Evolutionary conservation across 1,140 invertebrate genomes (phyloP).

Genomic region (Drosophila yakuba): DNA sequence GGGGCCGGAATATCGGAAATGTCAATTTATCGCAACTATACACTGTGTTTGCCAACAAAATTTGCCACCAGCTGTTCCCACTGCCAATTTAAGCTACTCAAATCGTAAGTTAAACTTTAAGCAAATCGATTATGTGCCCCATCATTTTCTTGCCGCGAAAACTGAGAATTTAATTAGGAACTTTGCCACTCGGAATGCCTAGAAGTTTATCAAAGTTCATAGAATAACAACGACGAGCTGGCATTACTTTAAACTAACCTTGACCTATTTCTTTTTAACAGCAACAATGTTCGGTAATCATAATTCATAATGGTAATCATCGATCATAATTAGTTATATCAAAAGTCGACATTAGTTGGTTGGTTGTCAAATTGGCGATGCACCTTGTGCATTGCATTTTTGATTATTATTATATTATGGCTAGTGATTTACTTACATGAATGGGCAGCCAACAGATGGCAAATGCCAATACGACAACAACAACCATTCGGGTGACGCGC

Average conservation of each 20-base stretch:
- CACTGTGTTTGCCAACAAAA: slow-evolving; percentile 16
- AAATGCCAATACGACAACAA: slow-evolving; percentile 97
- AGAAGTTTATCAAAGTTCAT: no score
- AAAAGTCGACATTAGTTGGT: neutral
- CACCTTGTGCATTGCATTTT: neutral
- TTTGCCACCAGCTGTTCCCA: slow-evolving; percentile 21
- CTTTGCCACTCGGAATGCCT: no score
- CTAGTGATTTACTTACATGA: slow-evolving; percentile 88
- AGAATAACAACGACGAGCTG: no score
- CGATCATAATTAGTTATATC: neutral
- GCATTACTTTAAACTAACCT: neutral
- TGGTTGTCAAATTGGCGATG: neutral
- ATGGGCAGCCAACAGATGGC: slow-evolving; percentile 98
- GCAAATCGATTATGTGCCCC: neutral
- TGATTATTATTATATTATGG: neutral
- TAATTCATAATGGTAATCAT: neutral
- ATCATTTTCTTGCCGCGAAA: no score
- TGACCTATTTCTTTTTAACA: neutral
- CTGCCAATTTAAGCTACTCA: slow-evolving; percentile 8
- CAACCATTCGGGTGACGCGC: slow-evolving; percentile 96
- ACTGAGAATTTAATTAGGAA: no score
- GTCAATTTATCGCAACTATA: slow-evolving; percentile 55
- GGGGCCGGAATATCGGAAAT: slow-evolving; percentile 37
- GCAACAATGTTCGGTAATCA: neutral
- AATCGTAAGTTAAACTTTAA: slow-evolving; percentile 1